A percentile compares a stretch with the other conserved stretches of the same genome.
These are phyloP conservation scores for Meteorus cinctellus DNA, from an alignment of 2,888 invertebrate species.

Conservation along the genomic window DNA sequence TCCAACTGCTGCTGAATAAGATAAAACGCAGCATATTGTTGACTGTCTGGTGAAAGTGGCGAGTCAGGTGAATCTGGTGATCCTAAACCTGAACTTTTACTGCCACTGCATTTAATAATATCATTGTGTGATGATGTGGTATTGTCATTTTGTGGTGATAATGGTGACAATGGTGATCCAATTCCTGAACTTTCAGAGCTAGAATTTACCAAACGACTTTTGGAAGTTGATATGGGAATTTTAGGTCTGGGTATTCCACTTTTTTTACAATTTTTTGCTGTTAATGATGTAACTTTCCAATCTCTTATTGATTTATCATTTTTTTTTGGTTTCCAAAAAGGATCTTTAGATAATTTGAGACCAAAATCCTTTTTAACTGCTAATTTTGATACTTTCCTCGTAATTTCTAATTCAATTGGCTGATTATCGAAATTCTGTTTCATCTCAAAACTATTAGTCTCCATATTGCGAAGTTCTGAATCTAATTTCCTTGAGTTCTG, in stretches of 20 bases:
- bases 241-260: conserved; percentile 61
- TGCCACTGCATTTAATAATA: conserved; percentile 57
- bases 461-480: neutral
- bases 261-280: conserved; percentile 21
- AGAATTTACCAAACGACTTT: conserved; percentile 59
- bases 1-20: conserved; percentile 64
- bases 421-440: neutral
- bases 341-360: conserved; percentile 54
- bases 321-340: conserved; percentile 43
- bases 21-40: conserved; percentile 63
- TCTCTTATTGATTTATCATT: conserved; percentile 25
- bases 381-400: conserved; percentile 45
- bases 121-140: conserved; percentile 39
- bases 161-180: conserved; percentile 65
- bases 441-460: neutral
- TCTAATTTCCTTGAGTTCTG: neutral
- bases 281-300: conserved; percentile 21
- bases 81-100: conserved; percentile 64
- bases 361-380: conserved; percentile 56
- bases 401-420: conserved; percentile 2
- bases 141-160: conserved; percentile 61
- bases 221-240: conserved; percentile 49
- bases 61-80: conserved; percentile 63
- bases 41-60: conserved; percentile 65
- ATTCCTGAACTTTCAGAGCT: conserved; percentile 68